phyloP scores from a whole-genome alignment of 2,888 invertebrate species.

The Piscicola geometra region DNA sequence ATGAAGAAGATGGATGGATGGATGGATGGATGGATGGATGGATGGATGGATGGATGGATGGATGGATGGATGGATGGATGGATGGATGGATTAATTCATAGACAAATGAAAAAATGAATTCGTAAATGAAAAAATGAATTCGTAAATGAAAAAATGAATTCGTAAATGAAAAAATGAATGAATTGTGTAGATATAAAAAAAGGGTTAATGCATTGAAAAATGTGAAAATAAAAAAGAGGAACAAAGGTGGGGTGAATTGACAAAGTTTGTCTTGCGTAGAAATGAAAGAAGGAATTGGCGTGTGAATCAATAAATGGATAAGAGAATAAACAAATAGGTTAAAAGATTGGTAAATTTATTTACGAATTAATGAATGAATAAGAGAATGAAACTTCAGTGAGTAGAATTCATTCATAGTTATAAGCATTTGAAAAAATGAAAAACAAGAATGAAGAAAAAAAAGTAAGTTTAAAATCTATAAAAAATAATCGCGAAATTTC shows the following conservation, averaged over 20 bases:
- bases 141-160: too few relatives aligned
- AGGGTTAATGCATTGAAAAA: not conserved
- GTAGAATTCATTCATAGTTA: too few relatives aligned
- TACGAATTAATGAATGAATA: conserved; percentile 8
- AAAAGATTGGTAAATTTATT: not conserved
- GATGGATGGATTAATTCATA: not conserved
- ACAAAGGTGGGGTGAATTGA: not conserved
- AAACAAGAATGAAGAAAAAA: too few relatives aligned
- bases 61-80: conserved; percentile 1
- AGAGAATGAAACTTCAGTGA: too few relatives aligned
- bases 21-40: conserved; percentile 5
- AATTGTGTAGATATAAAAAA: not conserved
- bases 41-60: not conserved
- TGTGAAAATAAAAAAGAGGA: not conserved
- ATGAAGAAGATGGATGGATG: conserved; percentile 8
- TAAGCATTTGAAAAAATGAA: too few relatives aligned
- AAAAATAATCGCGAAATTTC: too few relatives aligned
- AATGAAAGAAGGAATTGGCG: conserved; percentile 10
- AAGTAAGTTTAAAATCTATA: too few relatives aligned
- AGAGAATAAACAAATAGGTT: not conserved
- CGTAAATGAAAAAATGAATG: not conserved
- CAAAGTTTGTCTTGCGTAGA: too few relatives aligned
- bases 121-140: too few relatives aligned
- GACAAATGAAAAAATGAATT: too few relatives aligned
- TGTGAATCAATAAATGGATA: conserved; percentile 1